phyloP scores from a whole-genome alignment of 1,140 invertebrate genomes.

The Drosophila takahashii region DNA sequence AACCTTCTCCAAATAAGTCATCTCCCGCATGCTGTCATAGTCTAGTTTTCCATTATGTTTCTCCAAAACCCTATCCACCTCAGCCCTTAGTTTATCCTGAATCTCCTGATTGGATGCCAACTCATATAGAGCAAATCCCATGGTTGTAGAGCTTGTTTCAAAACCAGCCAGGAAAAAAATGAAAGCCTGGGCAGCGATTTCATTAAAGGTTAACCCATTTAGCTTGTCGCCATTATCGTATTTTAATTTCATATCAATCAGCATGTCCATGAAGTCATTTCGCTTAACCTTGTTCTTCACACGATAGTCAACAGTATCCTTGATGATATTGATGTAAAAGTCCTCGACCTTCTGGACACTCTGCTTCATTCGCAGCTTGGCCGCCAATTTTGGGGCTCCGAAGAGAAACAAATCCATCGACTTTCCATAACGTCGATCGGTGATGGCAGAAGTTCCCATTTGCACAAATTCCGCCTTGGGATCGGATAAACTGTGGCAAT shows the following conservation, averaged over 20 bases:
- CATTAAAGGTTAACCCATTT: constrained; percentile 41
- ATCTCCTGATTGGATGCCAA: constrained; percentile 86
- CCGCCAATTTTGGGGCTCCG: constrained; percentile 44
- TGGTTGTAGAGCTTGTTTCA: constrained; percentile 87
- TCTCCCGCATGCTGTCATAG: constrained; percentile 72
- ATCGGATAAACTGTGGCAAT: constrained; percentile 85
- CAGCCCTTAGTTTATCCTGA: constrained; percentile 84
- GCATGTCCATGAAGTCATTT: constrained; percentile 84
- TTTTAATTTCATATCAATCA: constrained; percentile 85
- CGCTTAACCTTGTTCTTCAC: constrained; percentile 55
- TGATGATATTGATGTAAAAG: constrained; percentile 79
- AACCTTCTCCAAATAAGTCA: constrained; percentile 76
- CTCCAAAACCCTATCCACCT: constrained; percentile 85
- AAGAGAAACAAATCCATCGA: constrained; percentile 23
- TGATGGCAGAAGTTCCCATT: constrained; percentile 43
- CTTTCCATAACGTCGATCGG: constrained; percentile 23
- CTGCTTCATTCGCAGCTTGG: constrained; percentile 47
- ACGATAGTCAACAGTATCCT: constrained; percentile 60
- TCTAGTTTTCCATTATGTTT: constrained; percentile 51
- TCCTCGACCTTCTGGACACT: constrained; percentile 83
- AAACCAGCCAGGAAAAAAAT: constrained; percentile 87
- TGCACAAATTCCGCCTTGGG: constrained; percentile 85
- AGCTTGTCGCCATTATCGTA: constrained; percentile 30
- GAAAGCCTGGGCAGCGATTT: constrained; percentile 84
- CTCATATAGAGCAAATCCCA: constrained; percentile 85